A percentile compares a stretch with the other conserved stretches of the same genome.
These are phyloP conservation scores for Sebastolobus altivelis DNA, from an alignment of 2,797 vertebrate species.

Conservation along the genomic window DNA sequence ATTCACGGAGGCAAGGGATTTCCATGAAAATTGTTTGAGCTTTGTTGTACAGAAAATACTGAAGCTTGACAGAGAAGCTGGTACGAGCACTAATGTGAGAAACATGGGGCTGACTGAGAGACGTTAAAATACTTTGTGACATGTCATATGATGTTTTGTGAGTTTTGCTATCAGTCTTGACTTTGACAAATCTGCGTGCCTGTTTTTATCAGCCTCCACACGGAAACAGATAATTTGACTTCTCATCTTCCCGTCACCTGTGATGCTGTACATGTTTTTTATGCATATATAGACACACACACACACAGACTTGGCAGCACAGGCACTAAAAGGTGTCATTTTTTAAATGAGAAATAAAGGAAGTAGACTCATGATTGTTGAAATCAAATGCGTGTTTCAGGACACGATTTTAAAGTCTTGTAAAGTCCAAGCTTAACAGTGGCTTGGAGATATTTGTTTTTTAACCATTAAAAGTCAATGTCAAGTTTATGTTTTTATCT, in stretches of 20 bases:
- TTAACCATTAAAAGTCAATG: slow-evolving; percentile 26
- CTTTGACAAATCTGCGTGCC: slow-evolving; percentile 26
- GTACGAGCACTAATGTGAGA: not conserved
- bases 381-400: not conserved
- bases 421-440: not conserved
- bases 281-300: not conserved
- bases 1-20: not conserved
- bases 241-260: slow-evolving; percentile 16
- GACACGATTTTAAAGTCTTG: not conserved
- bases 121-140: slow-evolving; percentile 11
- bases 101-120: slow-evolving; percentile 1
- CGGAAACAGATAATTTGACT: slow-evolving; percentile 11
- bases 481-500: slow-evolving; percentile 25
- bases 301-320: not conserved
- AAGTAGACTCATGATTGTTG: not conserved
- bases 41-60: not conserved
- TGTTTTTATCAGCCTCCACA: slow-evolving; percentile 23
- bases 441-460: not conserved
- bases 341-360: slow-evolving; percentile 1
- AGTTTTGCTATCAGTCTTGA: slow-evolving; percentile 15
- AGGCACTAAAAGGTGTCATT: not conserved
- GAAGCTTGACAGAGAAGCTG: not conserved
- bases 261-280: not conserved
- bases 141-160: slow-evolving; percentile 9
- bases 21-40: not conserved